Conservation (phyloP, 2,797 vertebrate species). For the Mico argentatus region DNA sequence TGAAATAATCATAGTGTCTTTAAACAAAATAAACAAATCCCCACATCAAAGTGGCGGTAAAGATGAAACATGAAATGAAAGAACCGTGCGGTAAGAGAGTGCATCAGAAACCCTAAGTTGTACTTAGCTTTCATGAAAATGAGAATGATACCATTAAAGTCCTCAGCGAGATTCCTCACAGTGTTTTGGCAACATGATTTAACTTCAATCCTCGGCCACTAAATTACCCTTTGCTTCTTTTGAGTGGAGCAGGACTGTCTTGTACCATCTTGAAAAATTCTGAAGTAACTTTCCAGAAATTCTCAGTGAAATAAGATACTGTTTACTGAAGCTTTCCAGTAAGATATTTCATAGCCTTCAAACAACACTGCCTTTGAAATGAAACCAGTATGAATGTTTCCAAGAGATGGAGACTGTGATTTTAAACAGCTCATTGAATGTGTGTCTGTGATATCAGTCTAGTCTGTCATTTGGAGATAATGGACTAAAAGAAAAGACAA, state of each 20-base stretch:
- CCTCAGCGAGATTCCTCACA: background rate
- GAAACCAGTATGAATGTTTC: background rate
- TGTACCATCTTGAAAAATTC: background rate
- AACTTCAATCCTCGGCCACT: background rate
- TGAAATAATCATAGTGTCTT: slow-evolving; percentile 60
- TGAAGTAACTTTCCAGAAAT: slow-evolving; percentile 35
- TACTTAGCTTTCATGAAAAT: background rate
- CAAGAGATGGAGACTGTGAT: background rate
- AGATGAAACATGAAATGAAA: slow-evolving; percentile 13
- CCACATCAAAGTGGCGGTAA: slow-evolving; percentile 40
- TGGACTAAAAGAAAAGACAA: background rate
- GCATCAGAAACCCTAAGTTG: background rate
- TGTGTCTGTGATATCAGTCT: background rate
- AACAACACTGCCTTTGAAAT: slow-evolving; percentile 28
- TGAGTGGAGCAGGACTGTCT: background rate
- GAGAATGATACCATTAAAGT: background rate
- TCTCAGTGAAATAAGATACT: background rate
- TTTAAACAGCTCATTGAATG: background rate
- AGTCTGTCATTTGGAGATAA: background rate
- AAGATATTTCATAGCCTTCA: background rate
- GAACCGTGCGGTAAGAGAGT: slow-evolving; percentile 14
- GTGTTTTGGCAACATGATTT: background rate
- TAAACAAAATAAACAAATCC: slow-evolving; percentile 55
- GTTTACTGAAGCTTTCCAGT: slow-evolving; percentile 20
- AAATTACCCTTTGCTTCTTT: slow-evolving; percentile 8